Base-by-base conservation (phyloP, 1,140 invertebrate genomes). In the Oncopodura yosiiana region DNA sequence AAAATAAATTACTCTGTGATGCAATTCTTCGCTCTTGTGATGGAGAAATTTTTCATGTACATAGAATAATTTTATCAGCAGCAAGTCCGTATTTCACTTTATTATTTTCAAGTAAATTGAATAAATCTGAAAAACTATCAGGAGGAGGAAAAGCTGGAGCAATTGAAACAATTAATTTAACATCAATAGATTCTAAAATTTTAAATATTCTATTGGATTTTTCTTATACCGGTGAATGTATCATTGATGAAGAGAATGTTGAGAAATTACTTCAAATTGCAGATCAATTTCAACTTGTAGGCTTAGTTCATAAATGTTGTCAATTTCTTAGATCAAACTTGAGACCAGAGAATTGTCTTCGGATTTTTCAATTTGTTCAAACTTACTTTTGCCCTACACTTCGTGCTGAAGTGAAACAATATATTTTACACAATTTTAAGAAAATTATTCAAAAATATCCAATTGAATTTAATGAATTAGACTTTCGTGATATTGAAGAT, bases 341-440 rank as follows among this genome's bases (percentile, higher is more conserved):
- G 30, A 72, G 73, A 53, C 73, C 77, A 11, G 73, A 74, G 59
- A 82, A 81, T 65, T 81, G 79, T 67, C 71, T 82, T 30, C 77
- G 75, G 41, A 78, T 86, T 62, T 78, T 81, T 49, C 79, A 80
- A 67, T 86, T 86, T 67, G 81, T 82, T 14, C 73, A 74, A 53
- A 74, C 76, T 64, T 82, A 81, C 69, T 81, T 80, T 63, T 84
- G 80, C 67, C 71, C 69, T 52, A 73, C 78, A 37, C 64, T 81
- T 48, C 72, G 75, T 52, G 69, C 71, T 39, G 71, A 71, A 63
- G 75, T 72, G 29, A 73, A 72, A 61, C 62, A 70, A 54, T 79
- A 70, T 62, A 72, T 78, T 32, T 46, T 64, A 11, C 27, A 55
- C n/a, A 52, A 66, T 26, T 66, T 66, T 27, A 27, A 45, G 23